Percentiles rank a stretch among this genome's conserved stretches.
phyloP scores from a whole-genome alignment of 37 sponge, comb jelly and placozoan species.

The Lycopodina hypogea region DNA sequence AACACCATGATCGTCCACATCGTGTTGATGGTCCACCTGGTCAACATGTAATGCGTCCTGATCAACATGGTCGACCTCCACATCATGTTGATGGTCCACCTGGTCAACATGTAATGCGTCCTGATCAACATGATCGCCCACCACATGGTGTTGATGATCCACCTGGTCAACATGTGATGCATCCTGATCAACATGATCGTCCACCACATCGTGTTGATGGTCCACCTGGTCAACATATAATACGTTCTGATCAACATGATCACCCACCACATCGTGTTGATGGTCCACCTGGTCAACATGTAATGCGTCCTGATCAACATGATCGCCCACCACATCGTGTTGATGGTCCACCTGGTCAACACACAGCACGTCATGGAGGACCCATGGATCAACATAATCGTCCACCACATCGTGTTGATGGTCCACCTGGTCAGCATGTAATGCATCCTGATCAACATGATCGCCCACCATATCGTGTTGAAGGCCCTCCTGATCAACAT shows the following conservation, averaged over 20 bases:
- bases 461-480: no score
- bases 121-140: neutral
- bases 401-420: neutral
- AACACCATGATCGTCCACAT: neutral
- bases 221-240: neutral
- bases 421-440: neutral
- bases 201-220: slow-evolving; percentile 5
- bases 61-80: neutral
- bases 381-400: neutral
- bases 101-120: neutral
- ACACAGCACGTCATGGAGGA: neutral
- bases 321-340: neutral
- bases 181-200: neutral
- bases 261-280: no score
- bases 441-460: neutral
- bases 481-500: no score
- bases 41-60: neutral
- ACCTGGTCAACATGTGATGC: neutral
- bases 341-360: neutral
- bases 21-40: neutral
- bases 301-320: neutral
- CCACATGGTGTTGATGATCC: no score
- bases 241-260: neutral
- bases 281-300: no score
- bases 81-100: neutral